Conservation (phyloP, 2,888 invertebrate species). For the Neelides folsomi region DNA sequence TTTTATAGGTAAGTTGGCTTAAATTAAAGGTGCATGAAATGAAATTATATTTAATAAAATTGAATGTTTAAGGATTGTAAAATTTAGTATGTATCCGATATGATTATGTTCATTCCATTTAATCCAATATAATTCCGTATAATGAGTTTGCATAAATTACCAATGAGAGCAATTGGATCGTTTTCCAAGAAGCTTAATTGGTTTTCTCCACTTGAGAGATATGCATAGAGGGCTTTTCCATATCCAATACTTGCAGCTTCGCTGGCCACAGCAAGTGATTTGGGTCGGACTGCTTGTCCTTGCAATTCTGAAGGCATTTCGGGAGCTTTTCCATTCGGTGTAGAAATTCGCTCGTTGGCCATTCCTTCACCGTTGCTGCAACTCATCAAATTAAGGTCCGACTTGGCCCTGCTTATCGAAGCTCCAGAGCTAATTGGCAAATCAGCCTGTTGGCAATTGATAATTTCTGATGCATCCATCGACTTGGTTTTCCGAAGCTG, state of each 20-base stretch:
- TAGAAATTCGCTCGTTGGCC: not conserved
- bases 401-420: conserved; percentile 53
- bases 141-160: conserved; percentile 33
- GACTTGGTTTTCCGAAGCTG: conserved; percentile 74
- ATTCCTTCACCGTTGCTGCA: conserved; percentile 13
- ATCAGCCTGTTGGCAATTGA: conserved; percentile 18
- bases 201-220: conserved; percentile 75
- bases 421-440: conserved; percentile 19
- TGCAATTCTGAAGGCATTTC: not conserved
- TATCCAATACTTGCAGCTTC: conserved; percentile 51
- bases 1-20: no score
- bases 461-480: conserved; percentile 58
- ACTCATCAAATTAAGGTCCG: conserved; percentile 62
- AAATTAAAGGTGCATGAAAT: no score
- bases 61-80: no score
- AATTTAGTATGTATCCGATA: no score
- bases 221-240: conserved; percentile 75
- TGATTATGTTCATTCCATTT: no score
- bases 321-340: not conserved
- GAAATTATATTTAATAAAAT: no score
- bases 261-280: conserved; percentile 42
- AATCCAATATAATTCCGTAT: no score
- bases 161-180: conserved; percentile 73
- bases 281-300: conserved; percentile 34
- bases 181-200: conserved; percentile 84